Conservation (phyloP, 2,888 invertebrate genomes). For the Molanna angustata region DNA sequence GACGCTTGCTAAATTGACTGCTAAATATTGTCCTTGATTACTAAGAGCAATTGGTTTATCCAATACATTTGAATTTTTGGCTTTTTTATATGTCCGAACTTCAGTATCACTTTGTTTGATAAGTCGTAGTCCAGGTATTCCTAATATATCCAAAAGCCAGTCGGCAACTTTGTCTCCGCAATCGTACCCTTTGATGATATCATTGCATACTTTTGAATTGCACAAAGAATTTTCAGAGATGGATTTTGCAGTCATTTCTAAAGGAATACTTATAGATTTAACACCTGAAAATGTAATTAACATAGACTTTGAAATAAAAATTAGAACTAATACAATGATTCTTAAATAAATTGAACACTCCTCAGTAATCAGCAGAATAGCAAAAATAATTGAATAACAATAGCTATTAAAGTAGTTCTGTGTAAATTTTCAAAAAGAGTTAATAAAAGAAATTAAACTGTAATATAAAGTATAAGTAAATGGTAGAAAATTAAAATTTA, state of each 20-base stretch:
- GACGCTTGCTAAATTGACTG: constrained; percentile 78
- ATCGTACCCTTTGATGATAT: constrained; percentile 73
- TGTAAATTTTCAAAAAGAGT: no score
- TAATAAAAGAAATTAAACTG: no score
- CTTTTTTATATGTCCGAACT: constrained; percentile 42
- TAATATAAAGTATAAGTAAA: background rate
- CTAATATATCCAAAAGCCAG: constrained; percentile 78
- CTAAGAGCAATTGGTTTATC: constrained; percentile 58
- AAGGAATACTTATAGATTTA: constrained; percentile 51
- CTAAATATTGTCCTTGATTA: constrained; percentile 83
- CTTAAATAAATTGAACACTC: no score
- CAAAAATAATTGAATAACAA: no score
- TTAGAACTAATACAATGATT: no score
- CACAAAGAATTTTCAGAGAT: constrained; percentile 54
- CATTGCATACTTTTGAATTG: constrained; percentile 83
- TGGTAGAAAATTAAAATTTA: constrained; percentile 14
- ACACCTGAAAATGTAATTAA: no score
- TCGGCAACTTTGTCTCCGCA: constrained; percentile 78
- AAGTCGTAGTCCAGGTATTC: constrained; percentile 65
- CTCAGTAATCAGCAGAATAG: no score
- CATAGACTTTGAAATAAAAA: no score
- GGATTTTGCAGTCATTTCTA: constrained; percentile 43
- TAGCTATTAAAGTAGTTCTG: no score
- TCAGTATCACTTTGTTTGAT: constrained; percentile 57
- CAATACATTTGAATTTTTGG: constrained; percentile 33